A percentile compares a stretch with the other conserved stretches of the same genome.
Evolutionary conservation across 2,113 vertebrate genomes (phyloP).

Genomic region (Trachemys scripta): DNA sequence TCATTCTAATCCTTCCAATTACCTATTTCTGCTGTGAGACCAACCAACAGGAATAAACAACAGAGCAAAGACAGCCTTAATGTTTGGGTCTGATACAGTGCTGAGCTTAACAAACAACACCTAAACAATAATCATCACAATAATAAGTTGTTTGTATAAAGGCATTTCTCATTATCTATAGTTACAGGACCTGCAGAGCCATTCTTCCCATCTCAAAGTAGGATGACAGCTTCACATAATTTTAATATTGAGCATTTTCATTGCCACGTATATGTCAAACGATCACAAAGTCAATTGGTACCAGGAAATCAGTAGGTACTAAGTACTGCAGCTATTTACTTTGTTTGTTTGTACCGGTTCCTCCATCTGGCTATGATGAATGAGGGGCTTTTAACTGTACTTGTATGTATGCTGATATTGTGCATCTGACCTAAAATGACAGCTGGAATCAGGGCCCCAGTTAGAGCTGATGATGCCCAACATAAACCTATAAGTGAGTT

Average conservation of each 20-base stretch:
- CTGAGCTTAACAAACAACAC: neutral
- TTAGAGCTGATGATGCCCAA: conserved; percentile 66
- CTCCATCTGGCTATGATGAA: conserved; percentile 60
- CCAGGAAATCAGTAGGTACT: neutral
- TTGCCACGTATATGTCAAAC: neutral
- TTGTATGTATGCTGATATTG: conserved; percentile 68
- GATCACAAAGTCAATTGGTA: neutral
- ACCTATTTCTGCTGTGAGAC: neutral
- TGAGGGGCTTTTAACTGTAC: conserved; percentile 59
- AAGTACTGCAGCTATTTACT: neutral
- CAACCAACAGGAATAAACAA: neutral
- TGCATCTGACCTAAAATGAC: conserved; percentile 73
- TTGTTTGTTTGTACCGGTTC: conserved; percentile 33
- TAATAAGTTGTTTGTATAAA: neutral
- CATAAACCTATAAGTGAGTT: conserved; percentile 65
- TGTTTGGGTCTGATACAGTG: neutral
- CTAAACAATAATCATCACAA: neutral
- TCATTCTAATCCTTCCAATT: neutral
- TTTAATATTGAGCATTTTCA: neutral
- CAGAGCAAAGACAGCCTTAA: neutral
- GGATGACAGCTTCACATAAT: neutral
- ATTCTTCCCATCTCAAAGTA: neutral
- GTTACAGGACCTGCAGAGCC: neutral
- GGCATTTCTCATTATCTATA: neutral
- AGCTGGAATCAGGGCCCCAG: conserved; percentile 70